Conservation (phyloP, 1,140 invertebrate genomes). For the Littorina saxatilis region DNA sequence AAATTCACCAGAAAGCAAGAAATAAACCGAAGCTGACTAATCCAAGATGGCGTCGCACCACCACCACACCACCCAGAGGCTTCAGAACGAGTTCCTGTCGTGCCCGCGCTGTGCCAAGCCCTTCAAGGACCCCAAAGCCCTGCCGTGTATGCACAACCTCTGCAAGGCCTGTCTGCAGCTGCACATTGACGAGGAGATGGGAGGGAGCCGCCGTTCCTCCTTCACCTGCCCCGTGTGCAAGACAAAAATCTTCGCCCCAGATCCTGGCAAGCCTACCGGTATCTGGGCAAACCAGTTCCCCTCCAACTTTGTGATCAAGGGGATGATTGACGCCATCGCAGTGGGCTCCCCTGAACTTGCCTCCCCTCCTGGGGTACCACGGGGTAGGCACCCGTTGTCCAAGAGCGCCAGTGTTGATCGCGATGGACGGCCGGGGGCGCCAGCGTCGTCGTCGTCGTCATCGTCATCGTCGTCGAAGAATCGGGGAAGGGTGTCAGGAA, state of each 20-base stretch:
- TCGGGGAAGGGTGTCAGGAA: background rate
- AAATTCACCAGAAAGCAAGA: too few relatives aligned
- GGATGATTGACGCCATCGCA: constrained; percentile 37
- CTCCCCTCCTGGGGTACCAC: background rate
- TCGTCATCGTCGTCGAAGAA: background rate
- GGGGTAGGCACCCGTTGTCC: background rate
- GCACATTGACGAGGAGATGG: constrained; percentile 37
- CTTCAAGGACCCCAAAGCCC: constrained; percentile 39
- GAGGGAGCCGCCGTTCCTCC: constrained; percentile 1
- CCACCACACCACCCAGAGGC: constrained; percentile 10
- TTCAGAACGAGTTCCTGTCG: constrained; percentile 36
- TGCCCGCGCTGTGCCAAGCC: constrained; percentile 34
- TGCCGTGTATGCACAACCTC: constrained; percentile 43
- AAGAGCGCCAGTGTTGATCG: background rate
- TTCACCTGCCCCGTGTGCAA: constrained; percentile 36
- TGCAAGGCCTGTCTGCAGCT: constrained; percentile 34
- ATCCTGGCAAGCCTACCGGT: constrained; percentile 29
- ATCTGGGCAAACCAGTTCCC: constrained; percentile 40
- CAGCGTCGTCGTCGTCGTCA: background rate
- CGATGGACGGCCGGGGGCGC: background rate
- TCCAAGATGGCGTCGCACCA: background rate
- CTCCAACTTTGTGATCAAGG: constrained; percentile 32
- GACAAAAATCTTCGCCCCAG: constrained; percentile 35
- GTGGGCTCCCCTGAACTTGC: background rate
- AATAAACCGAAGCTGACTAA: background rate